phyloP scores from a whole-genome alignment of 53 echinoderm and acorn worm species.

The Actinopyga echinites region DNA sequence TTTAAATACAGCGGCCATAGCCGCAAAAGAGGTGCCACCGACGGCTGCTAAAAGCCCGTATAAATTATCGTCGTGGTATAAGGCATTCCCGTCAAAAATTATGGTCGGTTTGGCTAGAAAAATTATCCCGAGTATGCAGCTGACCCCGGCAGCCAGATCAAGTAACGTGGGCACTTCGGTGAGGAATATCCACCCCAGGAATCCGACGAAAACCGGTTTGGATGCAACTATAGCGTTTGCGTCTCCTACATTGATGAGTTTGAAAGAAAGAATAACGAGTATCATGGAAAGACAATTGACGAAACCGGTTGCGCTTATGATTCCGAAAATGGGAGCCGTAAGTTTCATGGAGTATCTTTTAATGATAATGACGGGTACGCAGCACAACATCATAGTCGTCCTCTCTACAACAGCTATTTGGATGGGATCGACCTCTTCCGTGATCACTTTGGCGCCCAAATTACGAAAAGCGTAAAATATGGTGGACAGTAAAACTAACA shows the following conservation, averaged over 20 bases:
- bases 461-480: constrained; percentile 38
- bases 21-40: constrained; percentile 3
- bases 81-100: constrained; percentile 7
- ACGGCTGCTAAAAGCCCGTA: constrained; percentile 19
- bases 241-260: constrained; percentile 33
- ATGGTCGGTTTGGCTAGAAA: constrained; percentile 32
- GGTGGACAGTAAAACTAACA: constrained; percentile 21
- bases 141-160: neutral
- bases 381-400: constrained; percentile 33
- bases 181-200: constrained; percentile 36
- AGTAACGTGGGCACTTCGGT: constrained; percentile 11
- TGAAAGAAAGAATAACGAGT: constrained; percentile 24
- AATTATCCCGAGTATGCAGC: constrained; percentile 20
- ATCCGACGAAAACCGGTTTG: constrained; percentile 31
- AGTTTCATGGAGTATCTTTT: constrained; percentile 7
- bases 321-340: neutral
- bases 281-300: constrained; percentile 36
- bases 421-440: constrained; percentile 6
- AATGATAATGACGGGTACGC: neutral
- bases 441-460: constrained; percentile 29
- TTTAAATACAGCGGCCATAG: constrained; percentile 25
- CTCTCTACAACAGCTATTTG: constrained; percentile 15
- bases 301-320: constrained; percentile 8
- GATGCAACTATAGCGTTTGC: constrained; percentile 37
- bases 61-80: constrained; percentile 28